Evolutionary conservation across 2,797 vertebrate genomes (phyloP), one percentile per base, ranked within the genome.

Genomic region (Fistularia tabacaria): DNA sequence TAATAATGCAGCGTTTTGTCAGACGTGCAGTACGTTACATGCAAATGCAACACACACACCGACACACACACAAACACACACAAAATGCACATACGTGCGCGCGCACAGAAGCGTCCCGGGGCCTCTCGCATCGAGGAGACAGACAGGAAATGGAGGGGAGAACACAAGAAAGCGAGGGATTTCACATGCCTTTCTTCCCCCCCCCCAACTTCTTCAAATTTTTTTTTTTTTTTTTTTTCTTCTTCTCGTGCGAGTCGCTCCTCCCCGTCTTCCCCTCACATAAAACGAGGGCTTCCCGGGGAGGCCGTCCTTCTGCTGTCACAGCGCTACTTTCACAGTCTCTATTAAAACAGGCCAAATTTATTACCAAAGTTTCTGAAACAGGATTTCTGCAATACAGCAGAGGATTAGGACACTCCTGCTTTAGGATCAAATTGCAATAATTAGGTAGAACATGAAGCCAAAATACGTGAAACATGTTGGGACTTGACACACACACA

Each of bases 381-480:
- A 81, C 78, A 77, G 77, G 77, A 85, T 86, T 88, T 84, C 72
- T 62, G 79, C 79, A 73, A 74, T 82, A 82, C 77, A 77, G 84
- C 76, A 60, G 76, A 82, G 84, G 85, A 85, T 85, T 88, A 87
- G 79, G 80, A 79, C 75, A 77, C 86, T 85, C 87, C 84, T 85
- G 84, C 86, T 87, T 85, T 69, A 82, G 85, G 87, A 88, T 90
- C 85, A 88, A 87, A 84, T 89, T 85, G 84, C 84, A 85, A 88
- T 90, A 88, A 88, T 90, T 88, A 90, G 87, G 86, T 87, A 83
- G 86, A 89, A 88, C 80, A 81, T 70, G 79, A 80, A 82, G 82
- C 85, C 85, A 87, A 86, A 84, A 82, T 85, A 84, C 71, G 77
- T 81, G 77, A 73, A 81, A 80, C 82, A 73, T 59, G 65, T 54